Conservation (phyloP, 1,140 invertebrate genomes). For the Periplaneta americana region DNA sequence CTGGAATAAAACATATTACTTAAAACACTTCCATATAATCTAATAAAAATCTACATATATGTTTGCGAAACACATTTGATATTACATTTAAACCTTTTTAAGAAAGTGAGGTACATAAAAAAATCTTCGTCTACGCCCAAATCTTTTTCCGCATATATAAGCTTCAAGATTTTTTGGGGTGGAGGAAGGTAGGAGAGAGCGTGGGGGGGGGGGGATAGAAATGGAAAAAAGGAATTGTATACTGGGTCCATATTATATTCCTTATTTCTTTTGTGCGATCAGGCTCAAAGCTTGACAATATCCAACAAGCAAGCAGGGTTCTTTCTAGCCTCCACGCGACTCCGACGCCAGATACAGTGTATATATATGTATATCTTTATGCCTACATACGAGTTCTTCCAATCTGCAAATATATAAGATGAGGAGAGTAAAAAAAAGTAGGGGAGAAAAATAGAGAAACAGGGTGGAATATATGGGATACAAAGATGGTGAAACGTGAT, state of each 20-base stretch:
- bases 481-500: conserved; percentile 5
- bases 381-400: neutral
- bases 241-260: neutral
- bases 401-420: neutral
- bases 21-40: neutral
- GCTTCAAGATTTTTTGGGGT: neutral
- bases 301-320: neutral
- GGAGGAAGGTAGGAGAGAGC: neutral
- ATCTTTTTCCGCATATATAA: neutral
- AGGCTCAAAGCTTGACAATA: neutral
- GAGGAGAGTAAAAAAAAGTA: neutral
- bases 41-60: neutral
- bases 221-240: neutral
- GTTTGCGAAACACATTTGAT: neutral
- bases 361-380: neutral
- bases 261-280: neutral
- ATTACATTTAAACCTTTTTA: neutral
- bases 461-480: conserved; percentile 12
- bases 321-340: neutral
- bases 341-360: neutral
- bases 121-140: neutral
- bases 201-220: neutral
- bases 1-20: neutral
- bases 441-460: neutral
- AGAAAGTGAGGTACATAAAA: neutral